phyloP scores from a whole-genome alignment of 2,113 vertebrate species.

The Colistium nudipinnis region DNA sequence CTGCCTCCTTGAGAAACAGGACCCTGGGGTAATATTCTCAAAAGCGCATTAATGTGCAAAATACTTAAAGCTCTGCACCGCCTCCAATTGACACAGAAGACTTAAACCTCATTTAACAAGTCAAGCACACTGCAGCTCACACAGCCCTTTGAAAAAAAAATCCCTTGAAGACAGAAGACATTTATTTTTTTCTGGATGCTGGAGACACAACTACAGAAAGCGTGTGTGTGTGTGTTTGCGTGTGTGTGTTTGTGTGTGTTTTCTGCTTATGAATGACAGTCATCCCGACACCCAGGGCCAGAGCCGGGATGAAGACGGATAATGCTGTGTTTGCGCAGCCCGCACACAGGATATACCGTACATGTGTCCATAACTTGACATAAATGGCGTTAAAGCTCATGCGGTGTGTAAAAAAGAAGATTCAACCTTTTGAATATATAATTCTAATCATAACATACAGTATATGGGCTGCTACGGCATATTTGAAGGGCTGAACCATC shows the following conservation, averaged over 20 bases:
- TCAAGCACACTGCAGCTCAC: conserved; percentile 77
- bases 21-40: conserved; percentile 82
- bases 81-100: conserved; percentile 83
- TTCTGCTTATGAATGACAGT: conserved; percentile 57
- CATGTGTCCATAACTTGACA: conserved; percentile 56
- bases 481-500: conserved; percentile 47
- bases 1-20: conserved; percentile 66
- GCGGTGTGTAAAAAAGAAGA: conserved; percentile 48
- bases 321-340: conserved; percentile 63
- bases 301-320: conserved; percentile 55
- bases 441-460: conserved; percentile 42
- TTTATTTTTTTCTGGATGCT: conserved; percentile 55
- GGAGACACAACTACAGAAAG: conserved; percentile 39
- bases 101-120: conserved; percentile 83
- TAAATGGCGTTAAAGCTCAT: conserved; percentile 61
- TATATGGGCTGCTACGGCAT: conserved; percentile 8
- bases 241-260: conserved; percentile 30
- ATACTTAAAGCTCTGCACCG: conserved; percentile 82
- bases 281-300: conserved; percentile 56
- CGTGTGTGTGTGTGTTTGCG: conserved; percentile 9
- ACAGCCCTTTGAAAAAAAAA: conserved; percentile 65
- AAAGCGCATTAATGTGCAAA: conserved; percentile 85
- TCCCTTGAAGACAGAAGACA: conserved; percentile 74
- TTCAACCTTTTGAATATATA: conserved; percentile 29
- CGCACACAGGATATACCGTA: conserved; percentile 42